phyloP scores from a whole-genome alignment of 2,113 vertebrate genomes.

The Hylia prasina region DNA sequence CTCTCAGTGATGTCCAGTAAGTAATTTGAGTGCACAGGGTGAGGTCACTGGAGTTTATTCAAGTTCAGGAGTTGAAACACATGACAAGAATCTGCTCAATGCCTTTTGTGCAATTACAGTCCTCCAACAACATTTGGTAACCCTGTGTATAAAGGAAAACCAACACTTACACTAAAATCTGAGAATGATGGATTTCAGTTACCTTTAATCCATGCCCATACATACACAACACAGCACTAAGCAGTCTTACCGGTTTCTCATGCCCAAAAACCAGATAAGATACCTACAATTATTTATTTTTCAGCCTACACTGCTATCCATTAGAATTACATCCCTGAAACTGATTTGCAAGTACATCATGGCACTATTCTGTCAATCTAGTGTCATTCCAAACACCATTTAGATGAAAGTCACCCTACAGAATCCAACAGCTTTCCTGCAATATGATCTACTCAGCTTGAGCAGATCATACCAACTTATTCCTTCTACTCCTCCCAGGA shows the following conservation, averaged over 20 bases:
- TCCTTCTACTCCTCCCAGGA: not conserved
- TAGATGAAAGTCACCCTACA: not conserved
- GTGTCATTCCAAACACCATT: not conserved
- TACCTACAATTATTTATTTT: not conserved
- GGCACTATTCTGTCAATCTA: not conserved
- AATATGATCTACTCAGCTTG: not conserved
- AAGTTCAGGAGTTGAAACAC: not conserved
- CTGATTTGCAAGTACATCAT: not conserved
- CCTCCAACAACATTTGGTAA: not conserved
- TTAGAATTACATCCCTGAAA: not conserved
- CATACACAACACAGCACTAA: not conserved
- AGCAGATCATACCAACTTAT: not conserved
- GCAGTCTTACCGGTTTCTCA: not conserved
- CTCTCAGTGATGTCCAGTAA: not conserved
- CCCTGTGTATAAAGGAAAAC: not conserved
- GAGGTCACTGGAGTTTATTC: slow-evolving; percentile 31
- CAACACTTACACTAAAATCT: not conserved
- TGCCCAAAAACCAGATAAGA: not conserved
- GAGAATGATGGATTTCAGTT: not conserved
- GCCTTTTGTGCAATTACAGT: not conserved
- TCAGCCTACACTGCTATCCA: not conserved
- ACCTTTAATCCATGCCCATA: not conserved
- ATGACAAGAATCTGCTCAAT: slow-evolving; percentile 8
- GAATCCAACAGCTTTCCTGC: not conserved
- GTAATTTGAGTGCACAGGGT: not conserved